Conservation (phyloP, 2,113 vertebrate genomes). For the Tragelaphus strepsiceros region DNA sequence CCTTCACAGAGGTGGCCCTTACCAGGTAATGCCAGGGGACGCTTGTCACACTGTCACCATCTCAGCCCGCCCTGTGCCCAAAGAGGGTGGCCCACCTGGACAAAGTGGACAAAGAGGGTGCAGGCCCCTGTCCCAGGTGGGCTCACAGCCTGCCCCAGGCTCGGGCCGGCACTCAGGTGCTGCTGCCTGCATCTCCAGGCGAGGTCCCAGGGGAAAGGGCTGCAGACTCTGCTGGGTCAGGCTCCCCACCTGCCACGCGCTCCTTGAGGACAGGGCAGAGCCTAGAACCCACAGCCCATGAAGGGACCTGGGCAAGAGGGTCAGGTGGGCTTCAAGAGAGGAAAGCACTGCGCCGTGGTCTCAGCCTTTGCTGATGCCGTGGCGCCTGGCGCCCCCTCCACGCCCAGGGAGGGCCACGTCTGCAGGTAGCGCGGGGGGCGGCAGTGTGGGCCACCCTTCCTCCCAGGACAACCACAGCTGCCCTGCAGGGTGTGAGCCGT, state of each 20-base stretch:
- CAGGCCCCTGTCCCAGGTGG: fast-evolving
- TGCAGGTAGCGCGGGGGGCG: neutral
- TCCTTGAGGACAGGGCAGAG: neutral
- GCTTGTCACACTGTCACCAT: neutral
- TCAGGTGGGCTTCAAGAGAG: neutral
- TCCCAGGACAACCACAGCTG: too few species aligned
- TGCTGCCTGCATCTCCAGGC: fast-evolving
- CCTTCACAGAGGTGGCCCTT: constrained; percentile 55
- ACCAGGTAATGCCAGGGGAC: constrained; percentile 35
- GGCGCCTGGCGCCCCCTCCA: neutral
- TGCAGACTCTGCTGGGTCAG: fast-evolving
- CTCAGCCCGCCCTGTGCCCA: fast-evolving
- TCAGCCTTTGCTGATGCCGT: fast-evolving
- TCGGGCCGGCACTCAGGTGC: fast-evolving
- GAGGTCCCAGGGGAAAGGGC: fast-evolving
- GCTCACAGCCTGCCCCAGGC: neutral
- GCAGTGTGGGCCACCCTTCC: neutral
- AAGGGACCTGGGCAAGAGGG: neutral
- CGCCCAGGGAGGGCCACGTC: fast-evolving
- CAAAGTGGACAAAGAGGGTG: too few species aligned
- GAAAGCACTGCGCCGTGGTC: fast-evolving
- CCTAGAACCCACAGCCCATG: too few species aligned
- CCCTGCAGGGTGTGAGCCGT: neutral
- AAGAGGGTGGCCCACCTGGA: neutral
- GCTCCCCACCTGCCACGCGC: fast-evolving